Evolutionary conservation across 2,113 vertebrate species (phyloP).

Genomic region (Hypocryptadius cinnamomeus): DNA sequence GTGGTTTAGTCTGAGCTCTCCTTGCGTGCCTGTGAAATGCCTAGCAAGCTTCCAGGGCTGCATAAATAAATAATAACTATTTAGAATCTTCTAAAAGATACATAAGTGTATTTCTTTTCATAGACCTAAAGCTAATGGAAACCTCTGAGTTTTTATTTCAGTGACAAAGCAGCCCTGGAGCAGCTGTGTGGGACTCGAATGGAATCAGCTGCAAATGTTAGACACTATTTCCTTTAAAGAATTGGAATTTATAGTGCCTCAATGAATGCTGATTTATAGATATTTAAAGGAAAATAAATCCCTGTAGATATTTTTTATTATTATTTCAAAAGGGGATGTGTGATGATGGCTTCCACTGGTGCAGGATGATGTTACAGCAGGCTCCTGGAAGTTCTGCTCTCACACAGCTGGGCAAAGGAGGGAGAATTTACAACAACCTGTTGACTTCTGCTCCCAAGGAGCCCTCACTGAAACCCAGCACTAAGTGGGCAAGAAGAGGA

Average conservation of each 20-base stretch:
- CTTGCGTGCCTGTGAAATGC: neutral
- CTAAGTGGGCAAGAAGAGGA: neutral
- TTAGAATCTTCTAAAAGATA: constrained; percentile 53
- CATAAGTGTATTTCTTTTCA: constrained; percentile 46
- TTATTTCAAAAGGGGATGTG: constrained; percentile 23
- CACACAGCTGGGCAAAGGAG: neutral
- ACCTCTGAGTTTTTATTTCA: constrained; percentile 49
- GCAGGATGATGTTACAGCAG: neutral
- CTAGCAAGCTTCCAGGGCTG: neutral
- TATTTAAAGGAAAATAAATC: constrained; percentile 17
- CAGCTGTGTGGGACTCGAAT: constrained; percentile 29
- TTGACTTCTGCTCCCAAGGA: neutral
- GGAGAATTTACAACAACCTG: neutral
- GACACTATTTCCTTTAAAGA: constrained; percentile 42
- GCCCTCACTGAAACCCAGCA: neutral
- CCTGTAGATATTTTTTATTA: neutral
- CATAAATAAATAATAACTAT: constrained; percentile 51
- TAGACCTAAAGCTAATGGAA: constrained; percentile 56
- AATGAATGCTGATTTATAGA: constrained; percentile 58
- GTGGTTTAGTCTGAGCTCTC: neutral
- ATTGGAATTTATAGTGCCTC: constrained; percentile 48
- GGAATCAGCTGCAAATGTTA: constrained; percentile 24
- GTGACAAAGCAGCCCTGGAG: constrained; percentile 31
- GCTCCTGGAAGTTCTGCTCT: neutral
- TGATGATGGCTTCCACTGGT: constrained; percentile 2